Evolutionary conservation across 1,140 invertebrate genomes (phyloP).

Genomic region (Amphibalanus amphitrite): DNA sequence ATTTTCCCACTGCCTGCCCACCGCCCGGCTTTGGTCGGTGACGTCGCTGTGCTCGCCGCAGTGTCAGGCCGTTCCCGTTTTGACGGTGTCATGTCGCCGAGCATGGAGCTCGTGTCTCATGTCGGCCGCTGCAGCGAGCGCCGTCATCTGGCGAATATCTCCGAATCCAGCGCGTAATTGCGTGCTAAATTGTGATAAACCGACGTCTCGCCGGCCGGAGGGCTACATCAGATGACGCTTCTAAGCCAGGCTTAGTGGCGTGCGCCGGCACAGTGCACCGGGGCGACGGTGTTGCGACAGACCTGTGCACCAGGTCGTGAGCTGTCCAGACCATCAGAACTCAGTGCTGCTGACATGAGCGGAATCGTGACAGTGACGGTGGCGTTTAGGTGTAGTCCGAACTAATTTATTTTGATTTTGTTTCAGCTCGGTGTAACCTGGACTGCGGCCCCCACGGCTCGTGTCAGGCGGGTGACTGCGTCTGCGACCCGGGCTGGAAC

Average conservation of each 20-base stretch:
- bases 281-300: not conserved
- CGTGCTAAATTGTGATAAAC: not conserved
- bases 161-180: not conserved
- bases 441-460: constrained; percentile 78
- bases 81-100: no score
- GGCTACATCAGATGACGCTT: not conserved
- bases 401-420: constrained; percentile 11
- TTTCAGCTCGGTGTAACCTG: constrained; percentile 63
- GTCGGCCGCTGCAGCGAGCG: no score
- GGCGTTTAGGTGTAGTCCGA: constrained; percentile 31
- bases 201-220: not conserved
- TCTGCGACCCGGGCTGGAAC: constrained; percentile 76
- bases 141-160: not conserved
- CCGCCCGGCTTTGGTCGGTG: no score
- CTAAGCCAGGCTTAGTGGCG: not conserved
- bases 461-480: constrained; percentile 73
- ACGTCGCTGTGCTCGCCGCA: no score
- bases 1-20: not conserved
- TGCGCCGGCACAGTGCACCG: not conserved
- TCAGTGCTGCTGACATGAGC: no score
- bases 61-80: no score
- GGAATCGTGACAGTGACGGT: no score
- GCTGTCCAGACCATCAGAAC: no score
- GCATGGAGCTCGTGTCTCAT: no score
- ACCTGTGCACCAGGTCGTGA: not conserved